These are phyloP conservation scores for Botia kubotai DNA, from an alignment of 2,797 vertebrate genomes.

Conservation along the genomic window DNA sequence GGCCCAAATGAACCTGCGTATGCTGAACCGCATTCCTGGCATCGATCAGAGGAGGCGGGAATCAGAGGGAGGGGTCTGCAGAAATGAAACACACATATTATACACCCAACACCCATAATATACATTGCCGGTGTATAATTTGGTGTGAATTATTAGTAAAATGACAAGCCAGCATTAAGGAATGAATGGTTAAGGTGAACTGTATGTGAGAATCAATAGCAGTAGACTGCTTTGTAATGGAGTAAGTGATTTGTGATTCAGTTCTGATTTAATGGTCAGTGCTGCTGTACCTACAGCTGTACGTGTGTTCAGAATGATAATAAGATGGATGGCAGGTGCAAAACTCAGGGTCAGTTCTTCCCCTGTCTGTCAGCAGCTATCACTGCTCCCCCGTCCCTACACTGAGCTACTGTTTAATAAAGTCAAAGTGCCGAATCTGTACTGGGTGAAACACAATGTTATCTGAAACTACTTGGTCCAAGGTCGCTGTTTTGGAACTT, in stretches of 20 bases:
- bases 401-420: not conserved
- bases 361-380: too few relatives aligned
- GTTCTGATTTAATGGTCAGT: slow-evolving; percentile 30
- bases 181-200: not conserved
- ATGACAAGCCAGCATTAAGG: slow-evolving; percentile 14
- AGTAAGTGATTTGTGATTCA: slow-evolving; percentile 15
- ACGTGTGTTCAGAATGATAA: slow-evolving; percentile 54
- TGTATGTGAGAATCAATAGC: slow-evolving; percentile 3
- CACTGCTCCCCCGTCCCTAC: too few relatives aligned
- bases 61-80: slow-evolving; percentile 24
- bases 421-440: not conserved
- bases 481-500: not conserved
- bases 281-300: not conserved
- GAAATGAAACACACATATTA: slow-evolving; percentile 34
- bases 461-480: not conserved
- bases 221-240: slow-evolving; percentile 1
- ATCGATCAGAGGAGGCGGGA: slow-evolving; percentile 42
- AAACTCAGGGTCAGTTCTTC: slow-evolving; percentile 27
- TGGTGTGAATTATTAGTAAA: slow-evolving; percentile 4
- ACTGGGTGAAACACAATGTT: not conserved
- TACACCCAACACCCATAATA: too few relatives aligned
- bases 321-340: slow-evolving; percentile 47
- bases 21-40: slow-evolving; percentile 49
- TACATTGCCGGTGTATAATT: not conserved
- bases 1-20: slow-evolving; percentile 36